A percentile compares a stretch with the other conserved stretches of the same genome.
Conservation (phyloP, 2,888 invertebrate genomes). For the Athalia circularis region DNA sequence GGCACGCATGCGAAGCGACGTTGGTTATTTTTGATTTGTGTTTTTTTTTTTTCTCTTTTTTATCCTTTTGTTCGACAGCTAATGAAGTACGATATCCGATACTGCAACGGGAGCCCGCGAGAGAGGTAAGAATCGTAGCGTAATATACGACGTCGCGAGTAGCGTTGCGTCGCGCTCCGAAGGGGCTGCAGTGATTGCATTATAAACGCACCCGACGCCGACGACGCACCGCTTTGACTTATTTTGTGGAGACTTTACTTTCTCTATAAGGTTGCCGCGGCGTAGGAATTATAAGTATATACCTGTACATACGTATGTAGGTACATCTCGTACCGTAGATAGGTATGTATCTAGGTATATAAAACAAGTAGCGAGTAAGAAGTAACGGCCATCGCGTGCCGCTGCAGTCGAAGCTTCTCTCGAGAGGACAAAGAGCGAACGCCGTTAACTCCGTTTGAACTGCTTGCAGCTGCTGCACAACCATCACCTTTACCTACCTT, state of each 20-base stretch:
- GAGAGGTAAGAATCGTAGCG: no score
- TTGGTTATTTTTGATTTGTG: no score
- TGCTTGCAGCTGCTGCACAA: not conserved
- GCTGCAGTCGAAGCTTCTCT: not conserved
- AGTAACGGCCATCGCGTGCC: conserved; percentile 23
- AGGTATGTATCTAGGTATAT: not conserved
- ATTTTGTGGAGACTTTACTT: conserved; percentile 25
- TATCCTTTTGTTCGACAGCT: no score
- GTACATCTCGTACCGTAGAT: not conserved
- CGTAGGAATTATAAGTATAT: not conserved
- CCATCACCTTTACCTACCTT: no score
- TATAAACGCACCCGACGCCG: not conserved
- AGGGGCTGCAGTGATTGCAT: not conserved
- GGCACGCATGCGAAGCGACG: no score
- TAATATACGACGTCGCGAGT: no score
- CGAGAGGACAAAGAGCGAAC: conserved; percentile 5
- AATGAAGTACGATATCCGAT: no score
- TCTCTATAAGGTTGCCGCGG: conserved; percentile 11
- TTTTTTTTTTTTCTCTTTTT: no score
- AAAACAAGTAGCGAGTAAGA: not conserved
- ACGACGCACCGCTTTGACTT: not conserved
- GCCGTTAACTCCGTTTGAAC: conserved; percentile 21
- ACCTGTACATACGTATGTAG: not conserved
- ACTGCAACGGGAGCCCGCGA: no score
- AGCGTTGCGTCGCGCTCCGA: no score